Percentiles rank a stretch among this genome's conserved stretches.
Conservation (phyloP, 2,888 invertebrate genomes). For the Cosmia pyralina region DNA sequence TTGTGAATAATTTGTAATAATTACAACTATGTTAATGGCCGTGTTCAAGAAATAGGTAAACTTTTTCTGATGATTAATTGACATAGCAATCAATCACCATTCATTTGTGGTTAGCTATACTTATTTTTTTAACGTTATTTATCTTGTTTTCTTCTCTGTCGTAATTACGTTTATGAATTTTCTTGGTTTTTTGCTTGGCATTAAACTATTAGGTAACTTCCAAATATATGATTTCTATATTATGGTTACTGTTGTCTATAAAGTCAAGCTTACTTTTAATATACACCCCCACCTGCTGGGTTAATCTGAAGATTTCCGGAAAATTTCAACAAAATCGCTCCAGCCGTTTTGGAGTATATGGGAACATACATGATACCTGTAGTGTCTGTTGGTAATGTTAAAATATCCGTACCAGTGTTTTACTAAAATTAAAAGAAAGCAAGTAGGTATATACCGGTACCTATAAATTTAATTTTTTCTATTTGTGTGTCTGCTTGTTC, state of each 20-base stretch:
- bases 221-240: background rate
- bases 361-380: too few relatives aligned
- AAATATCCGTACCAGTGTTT: too few relatives aligned
- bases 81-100: conserved; percentile 32
- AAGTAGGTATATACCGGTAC: too few relatives aligned
- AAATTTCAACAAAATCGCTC: too few relatives aligned
- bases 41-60: conserved; percentile 28
- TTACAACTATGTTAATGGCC: conserved; percentile 38
- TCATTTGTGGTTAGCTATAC: conserved; percentile 10
- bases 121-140: background rate
- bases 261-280: conserved; percentile 1
- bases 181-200: background rate
- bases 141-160: conserved; percentile 12
- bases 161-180: conserved; percentile 9
- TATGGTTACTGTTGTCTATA: background rate
- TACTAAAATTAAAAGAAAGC: too few relatives aligned
- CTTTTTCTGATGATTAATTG: conserved; percentile 45
- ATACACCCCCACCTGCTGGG: too few relatives aligned
- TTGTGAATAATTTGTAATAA: conserved; percentile 39
- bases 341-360: too few relatives aligned
- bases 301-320: too few relatives aligned
- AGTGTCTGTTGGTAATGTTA: too few relatives aligned
- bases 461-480: too few relatives aligned
- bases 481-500: too few relatives aligned
- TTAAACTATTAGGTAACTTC: background rate